Conservation (phyloP, 1,140 invertebrate species). For the Bilobella aurantiaca region DNA sequence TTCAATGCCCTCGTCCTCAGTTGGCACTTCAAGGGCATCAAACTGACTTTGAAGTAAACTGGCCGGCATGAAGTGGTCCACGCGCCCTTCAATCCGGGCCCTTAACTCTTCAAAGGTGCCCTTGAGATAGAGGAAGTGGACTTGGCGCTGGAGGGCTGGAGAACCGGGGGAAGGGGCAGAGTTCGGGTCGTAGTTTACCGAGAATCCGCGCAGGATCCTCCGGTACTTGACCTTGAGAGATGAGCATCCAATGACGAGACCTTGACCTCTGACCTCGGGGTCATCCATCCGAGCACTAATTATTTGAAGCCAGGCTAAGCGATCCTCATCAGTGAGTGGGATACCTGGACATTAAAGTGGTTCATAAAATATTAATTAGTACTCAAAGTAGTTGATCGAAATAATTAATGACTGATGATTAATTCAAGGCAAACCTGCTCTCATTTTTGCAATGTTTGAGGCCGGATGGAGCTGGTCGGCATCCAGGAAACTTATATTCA, state of each 20-base stretch:
- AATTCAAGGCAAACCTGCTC: not conserved
- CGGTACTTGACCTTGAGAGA: not conserved
- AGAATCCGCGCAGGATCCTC: not conserved
- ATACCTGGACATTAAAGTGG: not conserved
- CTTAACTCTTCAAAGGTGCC: not conserved
- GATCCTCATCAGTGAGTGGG: not conserved
- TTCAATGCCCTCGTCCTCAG: not conserved
- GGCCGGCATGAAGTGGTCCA: not conserved
- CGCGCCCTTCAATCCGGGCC: not conserved
- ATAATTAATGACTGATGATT: not conserved
- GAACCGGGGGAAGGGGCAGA: not conserved
- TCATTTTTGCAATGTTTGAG: not conserved
- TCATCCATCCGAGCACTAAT: not conserved
- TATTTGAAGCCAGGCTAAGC: not conserved
- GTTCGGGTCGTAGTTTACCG: not conserved
- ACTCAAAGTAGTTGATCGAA: not conserved
- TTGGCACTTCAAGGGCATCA: not conserved
- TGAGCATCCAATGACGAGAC: not conserved
- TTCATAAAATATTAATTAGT: not conserved
- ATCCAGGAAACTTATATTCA: not conserved
- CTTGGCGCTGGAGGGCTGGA: not conserved
- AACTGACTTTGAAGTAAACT: slow-evolving; percentile 1
- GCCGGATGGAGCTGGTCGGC: not conserved
- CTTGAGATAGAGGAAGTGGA: not conserved
- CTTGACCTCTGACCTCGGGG: not conserved